Evolutionary conservation across 2,797 vertebrate genomes (phyloP).

Genomic region (Mormyrus hasselquistii): DNA sequence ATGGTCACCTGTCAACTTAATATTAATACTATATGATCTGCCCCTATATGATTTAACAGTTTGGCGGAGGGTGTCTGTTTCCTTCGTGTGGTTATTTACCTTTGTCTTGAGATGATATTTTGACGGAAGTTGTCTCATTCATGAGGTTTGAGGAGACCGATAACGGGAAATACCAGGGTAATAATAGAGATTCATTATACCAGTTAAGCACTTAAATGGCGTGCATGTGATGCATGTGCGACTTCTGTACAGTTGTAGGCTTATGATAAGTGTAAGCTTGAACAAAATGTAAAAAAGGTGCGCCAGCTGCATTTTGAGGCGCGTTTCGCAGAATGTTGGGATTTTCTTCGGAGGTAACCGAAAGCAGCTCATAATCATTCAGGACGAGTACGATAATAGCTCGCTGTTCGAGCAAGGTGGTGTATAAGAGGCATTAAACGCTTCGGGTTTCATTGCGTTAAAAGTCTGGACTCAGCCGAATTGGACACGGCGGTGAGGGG

Average conservation of each 20-base stretch:
- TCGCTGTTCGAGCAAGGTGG: not conserved
- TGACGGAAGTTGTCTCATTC: not conserved
- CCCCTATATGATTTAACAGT: not conserved
- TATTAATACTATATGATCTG: not conserved
- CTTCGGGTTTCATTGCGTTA: not conserved
- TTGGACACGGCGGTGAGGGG: not conserved
- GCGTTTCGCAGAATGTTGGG: not conserved
- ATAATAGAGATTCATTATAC: not conserved
- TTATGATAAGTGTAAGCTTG: not conserved
- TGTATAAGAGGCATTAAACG: not conserved
- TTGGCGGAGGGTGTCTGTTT: not conserved
- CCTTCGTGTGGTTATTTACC: not conserved
- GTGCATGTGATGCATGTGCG: not conserved
- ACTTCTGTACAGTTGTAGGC: not conserved
- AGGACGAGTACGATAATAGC: not conserved
- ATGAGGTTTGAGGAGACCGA: not conserved
- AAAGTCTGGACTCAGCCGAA: not conserved
- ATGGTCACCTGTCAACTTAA: not conserved
- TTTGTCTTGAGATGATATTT: not conserved
- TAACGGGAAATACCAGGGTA: not conserved
- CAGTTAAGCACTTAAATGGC: conserved; percentile 2
- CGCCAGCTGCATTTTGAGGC: not conserved
- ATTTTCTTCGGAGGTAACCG: not conserved
- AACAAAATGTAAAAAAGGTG: not conserved
- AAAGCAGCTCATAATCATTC: not conserved